Percentiles rank a stretch among this genome's conserved stretches.
These are phyloP conservation scores for Clarias gariepinus DNA, from an alignment of 2,113 vertebrate species.

Conservation along the genomic window DNA sequence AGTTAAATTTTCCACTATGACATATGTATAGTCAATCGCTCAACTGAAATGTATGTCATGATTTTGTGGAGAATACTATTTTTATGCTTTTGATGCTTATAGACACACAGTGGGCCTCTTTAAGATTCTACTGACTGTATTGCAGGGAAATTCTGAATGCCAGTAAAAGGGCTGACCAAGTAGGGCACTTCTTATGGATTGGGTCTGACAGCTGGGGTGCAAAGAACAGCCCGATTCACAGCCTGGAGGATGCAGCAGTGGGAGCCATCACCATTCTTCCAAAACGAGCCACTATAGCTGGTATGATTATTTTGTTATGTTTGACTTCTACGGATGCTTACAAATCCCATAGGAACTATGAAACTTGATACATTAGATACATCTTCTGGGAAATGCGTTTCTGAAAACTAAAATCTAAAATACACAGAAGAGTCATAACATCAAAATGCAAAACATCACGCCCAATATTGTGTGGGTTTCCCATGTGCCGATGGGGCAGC, in stretches of 20 bases:
- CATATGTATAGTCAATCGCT: neutral
- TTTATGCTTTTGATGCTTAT: neutral
- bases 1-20: too few species aligned
- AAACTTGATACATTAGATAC: neutral
- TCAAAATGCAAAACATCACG: too few species aligned
- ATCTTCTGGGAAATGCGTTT: neutral
- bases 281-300: conserved; percentile 86
- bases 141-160: conserved; percentile 89
- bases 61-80: neutral
- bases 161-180: conserved; percentile 84
- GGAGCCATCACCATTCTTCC: conserved; percentile 94
- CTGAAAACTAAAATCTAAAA: neutral
- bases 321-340: neutral
- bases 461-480: too few species aligned
- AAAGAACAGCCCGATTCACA: conserved; percentile 83
- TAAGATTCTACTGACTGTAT: neutral
- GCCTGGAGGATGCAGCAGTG: conserved; percentile 86
- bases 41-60: neutral
- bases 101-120: neutral
- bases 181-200: conserved; percentile 94
- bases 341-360: neutral
- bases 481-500: too few species aligned
- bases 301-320: conserved; percentile 65
- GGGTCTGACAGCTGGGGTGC: conserved; percentile 98
- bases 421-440: too few species aligned